Percentiles rank a stretch among this genome's conserved stretches.
Evolutionary conservation across 2,888 invertebrate genomes (phyloP).

Genomic region (Stegana nigrithorax): DNA sequence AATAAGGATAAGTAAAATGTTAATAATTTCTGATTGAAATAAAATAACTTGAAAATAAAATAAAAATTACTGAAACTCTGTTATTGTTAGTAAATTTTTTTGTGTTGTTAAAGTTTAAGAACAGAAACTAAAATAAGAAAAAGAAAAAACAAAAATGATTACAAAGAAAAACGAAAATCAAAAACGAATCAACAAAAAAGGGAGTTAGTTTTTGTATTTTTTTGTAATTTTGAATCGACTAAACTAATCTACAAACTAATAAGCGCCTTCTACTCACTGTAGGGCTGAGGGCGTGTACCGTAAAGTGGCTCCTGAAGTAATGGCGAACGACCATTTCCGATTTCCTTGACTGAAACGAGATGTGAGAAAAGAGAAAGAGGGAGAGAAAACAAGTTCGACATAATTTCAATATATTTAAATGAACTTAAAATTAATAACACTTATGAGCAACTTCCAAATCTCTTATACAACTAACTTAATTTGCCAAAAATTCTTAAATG

Average conservation of each 20-base stretch:
- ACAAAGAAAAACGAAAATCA: background rate
- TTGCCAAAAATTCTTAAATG: too few species aligned
- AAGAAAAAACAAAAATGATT: background rate
- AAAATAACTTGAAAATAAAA: too few species aligned
- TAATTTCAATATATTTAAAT: too few species aligned
- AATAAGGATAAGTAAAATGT: too few species aligned
- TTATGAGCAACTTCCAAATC: too few species aligned
- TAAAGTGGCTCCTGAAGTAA: conserved; percentile 90
- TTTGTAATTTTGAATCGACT: conserved; percentile 43
- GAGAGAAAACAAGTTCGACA: conserved; percentile 9
- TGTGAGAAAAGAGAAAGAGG: background rate
- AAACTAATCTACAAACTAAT: conserved; percentile 60
- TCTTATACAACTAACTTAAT: too few species aligned
- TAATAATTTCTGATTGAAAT: too few species aligned
- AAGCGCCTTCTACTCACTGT: conserved; percentile 78
- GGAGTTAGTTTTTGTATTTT: conserved; percentile 3
- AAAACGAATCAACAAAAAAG: background rate
- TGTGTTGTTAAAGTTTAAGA: background rate
- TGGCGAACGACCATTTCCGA: conserved; percentile 78
- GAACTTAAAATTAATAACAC: conserved; percentile 12
- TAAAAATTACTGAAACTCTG: too few species aligned
- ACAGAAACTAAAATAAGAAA: background rate
- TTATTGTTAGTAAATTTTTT: too few species aligned
- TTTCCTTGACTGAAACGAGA: conserved; percentile 69
- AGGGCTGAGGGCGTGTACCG: conserved; percentile 87